A percentile compares a stretch with the other conserved stretches of the same genome.
phyloP scores from a whole-genome alignment of 1,140 invertebrate genomes.

The Palaemon carinicauda region DNA sequence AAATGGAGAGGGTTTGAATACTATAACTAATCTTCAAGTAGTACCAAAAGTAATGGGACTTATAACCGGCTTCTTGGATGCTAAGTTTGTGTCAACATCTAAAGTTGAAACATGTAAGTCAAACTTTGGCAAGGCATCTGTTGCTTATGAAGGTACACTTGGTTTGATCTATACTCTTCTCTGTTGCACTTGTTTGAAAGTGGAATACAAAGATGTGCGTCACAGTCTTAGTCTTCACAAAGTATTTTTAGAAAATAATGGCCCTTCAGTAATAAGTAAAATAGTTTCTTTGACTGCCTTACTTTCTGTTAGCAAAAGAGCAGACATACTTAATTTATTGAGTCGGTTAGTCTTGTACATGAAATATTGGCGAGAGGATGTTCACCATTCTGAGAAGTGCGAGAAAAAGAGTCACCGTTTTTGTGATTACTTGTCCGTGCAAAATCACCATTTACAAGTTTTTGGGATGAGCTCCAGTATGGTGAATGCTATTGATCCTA shows the following conservation, averaged over 20 bases:
- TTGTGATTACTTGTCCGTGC: constrained; percentile 31
- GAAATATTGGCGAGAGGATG: constrained; percentile 41
- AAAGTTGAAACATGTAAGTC: neutral
- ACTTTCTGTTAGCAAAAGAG: constrained; percentile 5
- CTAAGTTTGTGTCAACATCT: neutral
- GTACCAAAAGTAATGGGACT: constrained; percentile 30
- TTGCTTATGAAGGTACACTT: constrained; percentile 20
- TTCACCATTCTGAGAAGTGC: constrained; percentile 37
- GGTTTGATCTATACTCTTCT: constrained; percentile 26
- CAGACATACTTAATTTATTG: constrained; percentile 9
- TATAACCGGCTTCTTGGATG: neutral
- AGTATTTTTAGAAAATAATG: constrained; percentile 36
- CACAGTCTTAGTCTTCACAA: constrained; percentile 39
- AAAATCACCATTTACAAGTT: constrained; percentile 38
- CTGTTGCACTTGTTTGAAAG: constrained; percentile 29
- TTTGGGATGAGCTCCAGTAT: constrained; percentile 21
- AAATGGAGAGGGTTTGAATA: constrained; percentile 15
- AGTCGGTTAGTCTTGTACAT: constrained; percentile 29
- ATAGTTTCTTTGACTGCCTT: neutral
- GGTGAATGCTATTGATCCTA: constrained; percentile 13
- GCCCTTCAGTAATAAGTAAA: constrained; percentile 25
- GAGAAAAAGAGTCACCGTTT: constrained; percentile 43
- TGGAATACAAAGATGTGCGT: constrained; percentile 42
- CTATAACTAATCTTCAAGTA: constrained; percentile 20
- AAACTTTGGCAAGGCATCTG: neutral